phyloP scores from a whole-genome alignment of 2,113 vertebrate species.

The Anguilla rostrata region DNA sequence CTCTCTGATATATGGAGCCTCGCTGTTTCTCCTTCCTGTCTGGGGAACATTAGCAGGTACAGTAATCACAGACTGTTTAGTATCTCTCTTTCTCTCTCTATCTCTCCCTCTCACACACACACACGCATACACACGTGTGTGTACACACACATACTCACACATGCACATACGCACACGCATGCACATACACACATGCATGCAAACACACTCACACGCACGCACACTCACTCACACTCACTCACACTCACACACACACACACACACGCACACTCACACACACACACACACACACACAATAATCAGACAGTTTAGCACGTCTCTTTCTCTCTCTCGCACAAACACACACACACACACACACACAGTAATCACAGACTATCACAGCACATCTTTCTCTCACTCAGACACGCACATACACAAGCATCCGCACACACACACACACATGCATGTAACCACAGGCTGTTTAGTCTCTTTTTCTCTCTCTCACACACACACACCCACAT shows the following conservation, averaged over 20 bases:
- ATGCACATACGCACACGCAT: not conserved
- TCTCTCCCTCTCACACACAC: not conserved
- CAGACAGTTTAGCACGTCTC: not conserved
- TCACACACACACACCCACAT: too few species aligned
- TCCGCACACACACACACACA: too few species aligned
- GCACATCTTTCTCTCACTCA: too few species aligned
- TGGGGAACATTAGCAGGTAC: conserved; percentile 56
- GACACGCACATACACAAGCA: too few species aligned
- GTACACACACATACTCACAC: not conserved
- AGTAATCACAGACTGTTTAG: conserved; percentile 54
- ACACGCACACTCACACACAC: not conserved
- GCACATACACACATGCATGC: not conserved
- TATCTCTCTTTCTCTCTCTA: conserved; percentile 25
- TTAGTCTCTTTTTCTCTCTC: too few species aligned
- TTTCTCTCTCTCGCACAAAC: not conserved
- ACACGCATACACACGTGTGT: not conserved
- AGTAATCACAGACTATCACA: too few species aligned
- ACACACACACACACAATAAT: too few species aligned
- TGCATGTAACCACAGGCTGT: too few species aligned
- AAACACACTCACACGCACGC: too few species aligned
- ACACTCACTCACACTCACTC: too few species aligned
- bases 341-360: too few species aligned
- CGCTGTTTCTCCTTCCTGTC: conserved; percentile 50
- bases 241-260: not conserved
- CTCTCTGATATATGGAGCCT: conserved; percentile 54